Evolutionary conservation across 2,888 invertebrate genomes (phyloP).

Genomic region (Hylaea fasciaria): DNA sequence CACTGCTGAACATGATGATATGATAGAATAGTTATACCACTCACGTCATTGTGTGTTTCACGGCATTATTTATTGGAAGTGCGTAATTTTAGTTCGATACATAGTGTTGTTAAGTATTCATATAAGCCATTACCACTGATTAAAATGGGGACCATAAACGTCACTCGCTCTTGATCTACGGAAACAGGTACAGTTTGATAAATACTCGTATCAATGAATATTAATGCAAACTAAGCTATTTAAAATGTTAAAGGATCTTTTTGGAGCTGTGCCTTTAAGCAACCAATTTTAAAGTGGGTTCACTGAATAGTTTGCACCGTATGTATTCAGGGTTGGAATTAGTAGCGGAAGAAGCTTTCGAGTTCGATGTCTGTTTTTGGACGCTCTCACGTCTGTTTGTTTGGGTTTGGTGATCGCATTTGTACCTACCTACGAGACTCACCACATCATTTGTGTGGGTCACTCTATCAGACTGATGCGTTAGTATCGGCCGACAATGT

Average conservation of each 20-base stretch:
- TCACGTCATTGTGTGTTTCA: too few species aligned
- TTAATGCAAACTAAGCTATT: constrained; percentile 61
- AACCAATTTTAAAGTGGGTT: constrained; percentile 44
- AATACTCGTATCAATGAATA: constrained; percentile 72
- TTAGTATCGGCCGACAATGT: too few species aligned
- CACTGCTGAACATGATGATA: too few species aligned
- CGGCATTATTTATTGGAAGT: too few species aligned
- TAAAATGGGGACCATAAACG: background rate
- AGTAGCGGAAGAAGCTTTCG: constrained; percentile 1
- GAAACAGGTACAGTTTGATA: constrained; percentile 52
- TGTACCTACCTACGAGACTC: too few species aligned
- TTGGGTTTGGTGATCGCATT: too few species aligned
- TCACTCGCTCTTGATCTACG: background rate
- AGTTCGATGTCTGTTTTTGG: constrained; percentile 3
- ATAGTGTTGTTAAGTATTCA: too few species aligned
- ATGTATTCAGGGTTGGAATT: constrained; percentile 34
- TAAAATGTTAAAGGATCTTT: constrained; percentile 43
- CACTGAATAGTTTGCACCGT: constrained; percentile 46
- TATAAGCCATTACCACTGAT: too few species aligned
- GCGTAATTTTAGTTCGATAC: too few species aligned
- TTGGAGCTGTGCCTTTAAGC: constrained; percentile 36
- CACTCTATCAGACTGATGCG: too few species aligned
- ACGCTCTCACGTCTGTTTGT: background rate
- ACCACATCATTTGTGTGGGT: too few species aligned
- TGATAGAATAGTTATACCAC: too few species aligned